Evolutionary conservation across 2,113 vertebrate species (phyloP).

Genomic region (Peromyscus leucopus): DNA sequence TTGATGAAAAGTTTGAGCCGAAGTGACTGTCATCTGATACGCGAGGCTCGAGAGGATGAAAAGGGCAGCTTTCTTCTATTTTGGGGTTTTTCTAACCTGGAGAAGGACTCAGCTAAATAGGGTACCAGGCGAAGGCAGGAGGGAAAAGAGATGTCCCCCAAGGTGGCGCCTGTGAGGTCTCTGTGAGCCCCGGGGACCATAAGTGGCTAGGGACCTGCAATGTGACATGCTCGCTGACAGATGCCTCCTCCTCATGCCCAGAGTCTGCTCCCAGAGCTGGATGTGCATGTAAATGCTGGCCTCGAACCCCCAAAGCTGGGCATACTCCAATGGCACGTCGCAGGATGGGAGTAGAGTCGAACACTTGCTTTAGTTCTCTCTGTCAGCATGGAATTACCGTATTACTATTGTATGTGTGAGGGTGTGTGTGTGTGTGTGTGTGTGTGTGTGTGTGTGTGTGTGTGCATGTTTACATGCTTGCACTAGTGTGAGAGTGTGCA

Average conservation of each 20-base stretch:
- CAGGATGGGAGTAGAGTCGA: too few species aligned
- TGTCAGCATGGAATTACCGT: background rate
- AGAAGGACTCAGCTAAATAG: constrained; percentile 46
- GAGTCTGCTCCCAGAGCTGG: background rate
- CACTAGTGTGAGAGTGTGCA: background rate
- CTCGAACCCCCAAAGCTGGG: background rate
- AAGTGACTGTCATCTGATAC: constrained; percentile 74
- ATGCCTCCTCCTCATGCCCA: background rate
- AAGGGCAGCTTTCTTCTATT: constrained; percentile 62
- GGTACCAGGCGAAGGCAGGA: background rate
- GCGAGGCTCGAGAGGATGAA: constrained; percentile 55
- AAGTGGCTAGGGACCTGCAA: background rate
- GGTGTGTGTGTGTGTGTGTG: too few species aligned
- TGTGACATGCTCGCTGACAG: background rate
- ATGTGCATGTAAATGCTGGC: background rate
- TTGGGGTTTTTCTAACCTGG: constrained; percentile 51
- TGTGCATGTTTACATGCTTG: too few species aligned
- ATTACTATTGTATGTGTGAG: background rate
- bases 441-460: too few species aligned
- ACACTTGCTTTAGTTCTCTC: background rate
- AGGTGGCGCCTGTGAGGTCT: background rate
- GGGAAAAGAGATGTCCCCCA: background rate
- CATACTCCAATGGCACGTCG: background rate
- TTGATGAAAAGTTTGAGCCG: constrained; percentile 72
- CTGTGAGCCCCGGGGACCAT: background rate